Base-by-base conservation (phyloP, 2,888 invertebrate genomes). In the Dendrolimus houi region DNA sequence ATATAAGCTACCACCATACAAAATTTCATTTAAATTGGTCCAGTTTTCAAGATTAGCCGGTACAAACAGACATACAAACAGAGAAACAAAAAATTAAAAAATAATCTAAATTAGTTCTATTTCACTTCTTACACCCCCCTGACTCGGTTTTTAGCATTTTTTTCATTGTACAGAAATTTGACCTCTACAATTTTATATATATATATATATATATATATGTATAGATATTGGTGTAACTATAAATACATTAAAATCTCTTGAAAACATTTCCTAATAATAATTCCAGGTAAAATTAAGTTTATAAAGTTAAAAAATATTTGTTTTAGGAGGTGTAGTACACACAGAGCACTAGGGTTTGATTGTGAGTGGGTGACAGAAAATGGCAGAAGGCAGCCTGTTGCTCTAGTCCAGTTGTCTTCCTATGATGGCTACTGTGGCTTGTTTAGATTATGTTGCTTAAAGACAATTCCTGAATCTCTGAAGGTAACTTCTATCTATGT, bases 281-380 rank as follows among this genome's bases (percentile, higher is more conserved):
- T 17, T 17, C 17, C 17, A 47, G 47, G 0, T 47, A 47, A 9
- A 47, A 10, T 47, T 3, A 3, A 6, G 47, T 47, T 47, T 47
- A 12, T 7, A 47, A 8, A 47, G 2, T 47, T 47, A 47, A 47
- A 47, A 47, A 47, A 47, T 14, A 13, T 56, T 55, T 47, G 63
- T 72, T 68, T 17, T 55, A 89, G 89, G 59, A 68, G 79, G 59
- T 76, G 77, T 70, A 74, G 77, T 52, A 61, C 72, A 9, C 81
- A 91, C 54, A 79, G 78, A 69, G 93, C 94, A 0, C 72, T 96
- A 52, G 96, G 96, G 8, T 94, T 96, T 72, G 96, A 96, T 74
- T 96, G 96, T 77, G 96, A 96, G 81, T 96, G 96, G 96, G 94
- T 94, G 0, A 93, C 93, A 0, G 83, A 86, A 0, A 88, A 91